Evolutionary conservation across 37 sponge, comb jelly and placozoan genomes (phyloP), one percentile per base, ranked within the genome.

Genomic region (Trichoplax adhaerens): DNA sequence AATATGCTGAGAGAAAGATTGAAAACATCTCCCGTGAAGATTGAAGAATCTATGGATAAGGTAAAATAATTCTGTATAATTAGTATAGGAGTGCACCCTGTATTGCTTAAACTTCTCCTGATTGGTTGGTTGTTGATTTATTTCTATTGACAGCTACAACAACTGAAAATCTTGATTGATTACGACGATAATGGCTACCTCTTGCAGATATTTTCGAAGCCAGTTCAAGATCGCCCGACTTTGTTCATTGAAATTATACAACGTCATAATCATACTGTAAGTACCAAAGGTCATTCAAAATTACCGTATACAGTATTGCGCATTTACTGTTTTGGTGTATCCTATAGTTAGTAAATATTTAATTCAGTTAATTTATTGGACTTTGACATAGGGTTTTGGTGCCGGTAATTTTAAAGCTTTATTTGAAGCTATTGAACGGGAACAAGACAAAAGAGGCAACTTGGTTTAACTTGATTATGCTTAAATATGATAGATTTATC

Each of bases 331-430:
- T 29, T 29, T 29, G 29, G 29, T 29, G 29, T 29, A 29, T 29
- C 29, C 29, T 29, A 29, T 29, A 12, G 12, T 12, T 60, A 60
- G 62, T 60, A 60, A 60, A 60, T 12, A 60, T 12, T 60, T 60
- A 12, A 8, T 12, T 12, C 10, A 60, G 62, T 60, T 8, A 12
- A 12, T 60, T 8, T 8, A 8, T 8, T 50, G 5, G 53, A 10
- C 57, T 69, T 56, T 48, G 6, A 54, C 74, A 50, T 68, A 94
- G 94, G 99, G 99, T 49, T 97, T 97, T 79, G 99, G 99, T 57
- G 93, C 90, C 67, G 99, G 99, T n/a, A 97, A 97, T 65, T 97
- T 97, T 86, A 87, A 97, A 75, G 79, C 99, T 58, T 79, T 97
- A 54, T 97, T 97, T 79, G 74, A 88, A 58, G 92, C 99, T 51